A percentile compares a stretch with the other conserved stretches of the same genome.
phyloP scores from a whole-genome alignment of 2,888 invertebrate species.

The Rhamnusium bicolor region DNA sequence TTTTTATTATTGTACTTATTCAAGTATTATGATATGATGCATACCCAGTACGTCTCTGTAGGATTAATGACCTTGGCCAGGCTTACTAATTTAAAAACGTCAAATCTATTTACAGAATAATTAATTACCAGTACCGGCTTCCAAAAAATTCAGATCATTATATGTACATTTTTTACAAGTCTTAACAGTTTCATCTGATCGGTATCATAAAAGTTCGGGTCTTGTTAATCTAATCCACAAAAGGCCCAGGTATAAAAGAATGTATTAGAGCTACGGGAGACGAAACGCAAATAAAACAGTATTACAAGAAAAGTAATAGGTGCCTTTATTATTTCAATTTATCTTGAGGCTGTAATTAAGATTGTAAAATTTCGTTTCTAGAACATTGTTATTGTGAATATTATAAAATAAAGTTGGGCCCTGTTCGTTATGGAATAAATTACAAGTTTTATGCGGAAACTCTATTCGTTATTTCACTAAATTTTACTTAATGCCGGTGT shows the following conservation, averaged over 20 bases:
- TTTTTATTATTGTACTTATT: too few relatives aligned
- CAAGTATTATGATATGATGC: too few relatives aligned
- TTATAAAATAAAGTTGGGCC: conserved; percentile 11
- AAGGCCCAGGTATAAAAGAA: not conserved
- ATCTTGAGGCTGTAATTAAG: conserved; percentile 22
- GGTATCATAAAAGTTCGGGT: not conserved
- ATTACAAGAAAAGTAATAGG: conserved; percentile 10
- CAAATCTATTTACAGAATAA: too few relatives aligned
- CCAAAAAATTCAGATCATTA: too few relatives aligned
- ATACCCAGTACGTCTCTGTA: too few relatives aligned
- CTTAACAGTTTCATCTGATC: too few relatives aligned
- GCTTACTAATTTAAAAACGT: too few relatives aligned
- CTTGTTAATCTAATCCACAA: not conserved
- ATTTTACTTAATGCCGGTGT: conserved; percentile 24
- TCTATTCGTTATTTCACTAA: conserved; percentile 14
- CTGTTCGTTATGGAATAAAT: conserved; percentile 11
- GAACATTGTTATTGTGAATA: conserved; percentile 10
- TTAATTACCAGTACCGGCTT: too few relatives aligned
- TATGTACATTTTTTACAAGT: too few relatives aligned
- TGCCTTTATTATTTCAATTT: conserved; percentile 18
- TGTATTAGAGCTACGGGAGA: not conserved
- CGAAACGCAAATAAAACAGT: conserved; percentile 8
- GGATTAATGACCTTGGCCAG: too few relatives aligned
- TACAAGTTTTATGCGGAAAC: conserved; percentile 18
- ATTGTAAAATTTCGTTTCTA: conserved; percentile 14